A percentile compares a stretch with the other conserved stretches of the same genome.
Evolutionary conservation across 2,113 vertebrate genomes (phyloP).

Genomic region (Apodemus sylvaticus): DNA sequence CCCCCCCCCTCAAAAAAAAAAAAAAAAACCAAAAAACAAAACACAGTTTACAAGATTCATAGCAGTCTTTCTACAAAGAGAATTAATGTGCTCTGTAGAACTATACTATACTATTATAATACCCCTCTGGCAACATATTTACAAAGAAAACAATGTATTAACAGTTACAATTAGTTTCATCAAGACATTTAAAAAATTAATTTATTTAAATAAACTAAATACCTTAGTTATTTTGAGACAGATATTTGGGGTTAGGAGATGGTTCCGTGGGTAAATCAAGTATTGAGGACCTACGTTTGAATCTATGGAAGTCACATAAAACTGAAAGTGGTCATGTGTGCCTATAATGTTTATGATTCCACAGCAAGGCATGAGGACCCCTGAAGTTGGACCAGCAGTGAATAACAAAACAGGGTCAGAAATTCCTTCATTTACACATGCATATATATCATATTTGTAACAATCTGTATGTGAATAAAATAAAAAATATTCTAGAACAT

Average conservation of each 20-base stretch:
- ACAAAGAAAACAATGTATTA: constrained; percentile 21
- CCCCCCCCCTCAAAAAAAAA: too few relatives aligned
- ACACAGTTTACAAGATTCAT: constrained; percentile 28
- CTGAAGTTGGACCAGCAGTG: not conserved
- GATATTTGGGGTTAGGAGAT: not conserved
- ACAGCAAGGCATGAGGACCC: not conserved
- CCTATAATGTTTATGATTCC: not conserved
- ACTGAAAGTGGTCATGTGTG: not conserved
- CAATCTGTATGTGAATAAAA: not conserved
- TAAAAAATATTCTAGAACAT: not conserved
- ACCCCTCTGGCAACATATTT: constrained; percentile 3
- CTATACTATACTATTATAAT: not conserved
- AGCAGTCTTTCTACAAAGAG: not conserved
- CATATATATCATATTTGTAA: not conserved
- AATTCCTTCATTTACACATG: not conserved
- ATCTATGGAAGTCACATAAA: not conserved
- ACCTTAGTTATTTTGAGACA: constrained; percentile 36
- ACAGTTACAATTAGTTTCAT: constrained; percentile 40
- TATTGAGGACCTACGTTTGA: not conserved
- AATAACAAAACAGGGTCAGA: not conserved
- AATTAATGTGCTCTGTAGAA: constrained; percentile 26
- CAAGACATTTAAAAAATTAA: constrained; percentile 53
- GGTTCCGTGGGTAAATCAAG: not conserved
- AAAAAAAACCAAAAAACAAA: too few relatives aligned
- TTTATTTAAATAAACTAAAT: not conserved